Base-by-base conservation (phyloP, 2,113 vertebrate genomes). In the Psophia crepitans region DNA sequence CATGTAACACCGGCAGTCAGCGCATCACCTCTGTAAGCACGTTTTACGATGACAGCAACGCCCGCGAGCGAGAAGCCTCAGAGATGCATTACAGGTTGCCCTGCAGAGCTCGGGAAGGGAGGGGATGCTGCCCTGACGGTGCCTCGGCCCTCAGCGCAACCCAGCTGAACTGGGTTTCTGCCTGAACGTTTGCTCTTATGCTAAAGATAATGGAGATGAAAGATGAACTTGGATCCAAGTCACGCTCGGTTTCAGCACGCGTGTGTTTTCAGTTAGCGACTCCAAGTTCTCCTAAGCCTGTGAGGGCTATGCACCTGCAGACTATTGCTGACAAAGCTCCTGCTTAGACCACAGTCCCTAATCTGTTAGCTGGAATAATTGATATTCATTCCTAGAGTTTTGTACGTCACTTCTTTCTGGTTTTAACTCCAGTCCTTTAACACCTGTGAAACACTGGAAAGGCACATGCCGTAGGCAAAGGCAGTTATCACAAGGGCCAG, bases 401-500 rank as follows among this genome's bases (percentile, higher is more conserved):
- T 43, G 46, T 5, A 48, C 32, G 21, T 3, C 0, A 1, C 30
- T 49, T 17, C 19, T 28, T 68, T 30, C 4, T 41, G 16, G 35
- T 60, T n/a, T 57, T 30, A 84, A 46, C 26, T 23, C 56, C 2
- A 8, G 28, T 82, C 61, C 71, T 77, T 54, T 43, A 41, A 46
- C 5, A 32, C 4, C 37, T 49, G 30, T 7, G 41, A 57, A 87
- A 26, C 22, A 20, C 24, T 19, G 32, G 28, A 18, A 32, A 84
- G 33, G 33, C 16, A 27, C 7, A 19, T 24, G 48, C 79, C 32
- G 58, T 6, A 53, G 43, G 37, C 24, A 51, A 27, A 26, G 24
- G 68, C 24, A 24, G 37, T 18, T 11, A 24, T 0, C 37, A 27
- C n/a, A 6, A 0, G 1, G 85, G 48, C 43, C 79, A 37, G 8